Conservation (phyloP, 2,113 vertebrate species). For the cattle (Bos taurus) region ARS-UCD2.0 NC_037329.1:134808001-134808500, state of each 20-base stretch:
- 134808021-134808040: neutral
- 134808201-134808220: accelerated
- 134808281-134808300: neutral
- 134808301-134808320: neutral
- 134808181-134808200: accelerated
- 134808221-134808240: neutral
- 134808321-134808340: neutral
- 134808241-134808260: neutral
- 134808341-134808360: accelerated
- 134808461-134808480: neutral
- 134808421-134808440: neutral
- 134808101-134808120: neutral
- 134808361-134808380: neutral
- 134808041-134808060: too few species aligned
- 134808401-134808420: neutral
- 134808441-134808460: accelerated
- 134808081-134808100: neutral
- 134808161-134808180: accelerated
- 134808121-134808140: neutral
- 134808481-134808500: accelerated
- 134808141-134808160: accelerated
- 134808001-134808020: accelerated
- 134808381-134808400: neutral
- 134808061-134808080: neutral
- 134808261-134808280: accelerated